Percentiles rank a stretch among this genome's conserved stretches.
Evolutionary conservation across 2,888 invertebrate genomes (phyloP).

Genomic region (Endotricha flammealis): DNA sequence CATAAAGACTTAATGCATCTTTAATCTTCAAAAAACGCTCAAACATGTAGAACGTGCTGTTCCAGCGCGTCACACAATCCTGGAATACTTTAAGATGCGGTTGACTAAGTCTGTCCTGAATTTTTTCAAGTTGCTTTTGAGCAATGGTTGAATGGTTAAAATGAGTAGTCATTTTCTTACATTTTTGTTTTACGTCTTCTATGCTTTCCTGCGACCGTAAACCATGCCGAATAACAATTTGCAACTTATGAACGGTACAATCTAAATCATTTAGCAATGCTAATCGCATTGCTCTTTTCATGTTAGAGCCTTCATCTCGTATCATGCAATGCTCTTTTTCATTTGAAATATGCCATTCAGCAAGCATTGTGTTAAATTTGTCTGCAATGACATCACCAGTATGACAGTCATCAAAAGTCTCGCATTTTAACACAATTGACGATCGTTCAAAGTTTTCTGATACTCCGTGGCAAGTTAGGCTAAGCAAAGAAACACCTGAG

Average conservation of each 20-base stretch:
- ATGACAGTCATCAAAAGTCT: constrained; percentile 23
- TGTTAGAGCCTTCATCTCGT: constrained; percentile 28
- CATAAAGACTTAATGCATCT: constrained; percentile 22
- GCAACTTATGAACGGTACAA: constrained; percentile 26
- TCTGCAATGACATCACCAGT: constrained; percentile 26
- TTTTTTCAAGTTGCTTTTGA: constrained; percentile 24
- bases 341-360: constrained; percentile 26
- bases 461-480: constrained; percentile 23
- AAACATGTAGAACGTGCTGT: constrained; percentile 27
- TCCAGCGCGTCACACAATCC: constrained; percentile 30
- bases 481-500: constrained; percentile 20
- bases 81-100: constrained; percentile 23
- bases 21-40: constrained; percentile 25
- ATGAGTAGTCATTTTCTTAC: constrained; percentile 25
- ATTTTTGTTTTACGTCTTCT: constrained; percentile 23
- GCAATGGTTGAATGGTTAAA: constrained; percentile 31
- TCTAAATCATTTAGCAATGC: constrained; percentile 19
- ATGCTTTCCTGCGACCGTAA: constrained; percentile 22
- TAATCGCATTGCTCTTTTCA: constrained; percentile 24
- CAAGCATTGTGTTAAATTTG: constrained; percentile 24
- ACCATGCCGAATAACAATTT: constrained; percentile 21
- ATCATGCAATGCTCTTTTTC: constrained; percentile 27
- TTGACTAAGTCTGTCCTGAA: constrained; percentile 26
- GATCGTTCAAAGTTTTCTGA: constrained; percentile 22
- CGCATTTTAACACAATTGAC: constrained; percentile 20